phyloP scores from a whole-genome alignment of 2,888 invertebrate species.

The Myopa tessellatipennis region DNA sequence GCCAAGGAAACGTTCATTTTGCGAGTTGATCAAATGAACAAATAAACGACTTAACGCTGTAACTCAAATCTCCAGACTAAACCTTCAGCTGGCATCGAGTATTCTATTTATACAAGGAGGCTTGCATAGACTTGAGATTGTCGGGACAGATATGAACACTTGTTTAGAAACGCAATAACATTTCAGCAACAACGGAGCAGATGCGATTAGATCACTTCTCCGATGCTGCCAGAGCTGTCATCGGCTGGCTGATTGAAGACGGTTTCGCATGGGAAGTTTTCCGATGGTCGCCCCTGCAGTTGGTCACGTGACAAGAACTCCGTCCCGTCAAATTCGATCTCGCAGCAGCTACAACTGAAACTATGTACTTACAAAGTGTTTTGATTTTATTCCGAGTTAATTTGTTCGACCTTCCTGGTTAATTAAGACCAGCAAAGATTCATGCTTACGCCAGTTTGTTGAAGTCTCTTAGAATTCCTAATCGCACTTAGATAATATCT shows the following conservation, averaged over 20 bases:
- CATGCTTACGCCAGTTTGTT: no score
- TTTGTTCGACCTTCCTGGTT: background rate
- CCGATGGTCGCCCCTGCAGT: no score
- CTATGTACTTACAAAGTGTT: no score
- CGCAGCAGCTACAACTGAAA: no score
- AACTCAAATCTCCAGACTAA: slow-evolving; percentile 3
- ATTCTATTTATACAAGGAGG: slow-evolving; percentile 16
- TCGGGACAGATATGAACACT: background rate
- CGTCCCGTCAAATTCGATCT: no score
- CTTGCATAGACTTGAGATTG: background rate
- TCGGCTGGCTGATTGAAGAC: no score
- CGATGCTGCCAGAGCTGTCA: background rate
- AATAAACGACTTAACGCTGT: background rate
- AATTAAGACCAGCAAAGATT: background rate
- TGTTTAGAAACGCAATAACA: background rate
- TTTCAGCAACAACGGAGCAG: background rate
- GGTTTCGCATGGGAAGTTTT: no score
- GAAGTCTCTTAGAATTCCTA: no score
- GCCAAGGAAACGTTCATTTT: slow-evolving; percentile 7
- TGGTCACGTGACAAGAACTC: no score
- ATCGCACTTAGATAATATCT: no score
- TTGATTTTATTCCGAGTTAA: background rate
- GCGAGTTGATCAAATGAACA: background rate
- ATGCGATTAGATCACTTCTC: slow-evolving; percentile 22
- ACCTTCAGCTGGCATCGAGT: background rate